phyloP scores from a whole-genome alignment of 2,113 vertebrate genomes.

The Catharus fuscescens region DNA sequence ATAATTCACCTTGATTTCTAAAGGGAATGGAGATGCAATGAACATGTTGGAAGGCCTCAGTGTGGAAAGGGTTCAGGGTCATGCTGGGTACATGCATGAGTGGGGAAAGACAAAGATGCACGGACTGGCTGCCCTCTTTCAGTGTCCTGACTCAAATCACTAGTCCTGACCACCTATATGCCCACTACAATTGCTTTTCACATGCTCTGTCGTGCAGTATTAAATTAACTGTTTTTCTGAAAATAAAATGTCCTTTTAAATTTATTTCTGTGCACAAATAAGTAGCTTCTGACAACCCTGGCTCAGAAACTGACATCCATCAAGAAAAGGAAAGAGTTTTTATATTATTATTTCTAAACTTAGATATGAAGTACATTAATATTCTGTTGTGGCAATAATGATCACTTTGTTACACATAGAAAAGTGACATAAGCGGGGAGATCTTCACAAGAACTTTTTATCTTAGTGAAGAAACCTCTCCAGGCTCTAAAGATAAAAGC shows the following conservation, averaged over 20 bases:
- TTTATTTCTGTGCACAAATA: neutral
- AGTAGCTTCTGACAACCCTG: neutral
- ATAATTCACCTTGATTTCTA: neutral
- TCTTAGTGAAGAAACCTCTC: neutral
- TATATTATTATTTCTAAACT: conserved; percentile 34
- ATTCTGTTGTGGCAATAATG: conserved; percentile 28
- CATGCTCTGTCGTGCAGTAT: neutral
- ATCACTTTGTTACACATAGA: conserved; percentile 48
- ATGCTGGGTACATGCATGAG: neutral
- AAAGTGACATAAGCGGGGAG: conserved; percentile 4
- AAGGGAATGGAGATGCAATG: neutral
- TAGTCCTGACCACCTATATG: neutral
- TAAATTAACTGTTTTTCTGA: neutral
- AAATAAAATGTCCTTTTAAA: neutral
- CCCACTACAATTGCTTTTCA: neutral
- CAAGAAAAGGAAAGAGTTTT: neutral
- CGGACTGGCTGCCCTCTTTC: neutral
- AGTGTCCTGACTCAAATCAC: neutral
- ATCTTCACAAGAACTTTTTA: conserved; percentile 43
- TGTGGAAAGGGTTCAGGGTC: neutral
- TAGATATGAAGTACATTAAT: conserved; percentile 39
- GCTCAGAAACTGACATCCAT: neutral
- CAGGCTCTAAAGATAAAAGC: neutral
- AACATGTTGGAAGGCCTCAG: neutral
- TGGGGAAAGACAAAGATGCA: neutral